Evolutionary conservation across 2,888 invertebrate genomes (phyloP).

Genomic region (Ectemnius lituratus): DNA sequence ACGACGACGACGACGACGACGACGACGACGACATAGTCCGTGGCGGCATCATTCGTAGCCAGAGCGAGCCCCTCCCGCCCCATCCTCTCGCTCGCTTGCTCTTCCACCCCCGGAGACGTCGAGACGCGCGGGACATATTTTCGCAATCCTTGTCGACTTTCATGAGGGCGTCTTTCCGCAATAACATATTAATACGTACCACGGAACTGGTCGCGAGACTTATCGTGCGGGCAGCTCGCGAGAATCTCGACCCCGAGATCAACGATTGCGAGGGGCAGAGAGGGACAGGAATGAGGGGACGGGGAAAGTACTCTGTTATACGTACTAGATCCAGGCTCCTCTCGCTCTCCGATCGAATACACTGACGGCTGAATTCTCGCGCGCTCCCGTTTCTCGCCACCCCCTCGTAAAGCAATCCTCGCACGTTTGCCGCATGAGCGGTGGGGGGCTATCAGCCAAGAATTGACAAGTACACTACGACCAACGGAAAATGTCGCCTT

Average conservation of each 20-base stretch:
- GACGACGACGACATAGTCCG: constrained; percentile 3
- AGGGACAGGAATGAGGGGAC: too few relatives aligned
- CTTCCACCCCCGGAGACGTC: constrained; percentile 32
- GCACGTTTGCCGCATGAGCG: constrained; percentile 65
- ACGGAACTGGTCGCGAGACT: constrained; percentile 64
- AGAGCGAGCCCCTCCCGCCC: constrained; percentile 32
- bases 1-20: constrained; percentile 5
- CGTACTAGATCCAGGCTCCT: constrained; percentile 41
- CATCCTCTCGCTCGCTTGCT: neutral
- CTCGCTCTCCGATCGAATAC: too few relatives aligned
- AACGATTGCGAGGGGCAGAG: too few relatives aligned
- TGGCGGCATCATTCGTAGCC: constrained; percentile 15
- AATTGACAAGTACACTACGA: constrained; percentile 52
- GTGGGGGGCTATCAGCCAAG: constrained; percentile 46
- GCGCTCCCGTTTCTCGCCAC: neutral
- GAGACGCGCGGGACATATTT: constrained; percentile 74
- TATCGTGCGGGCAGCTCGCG: constrained; percentile 60
- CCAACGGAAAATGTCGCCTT: constrained; percentile 25
- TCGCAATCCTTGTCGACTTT: constrained; percentile 77
- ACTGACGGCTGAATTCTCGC: neutral
- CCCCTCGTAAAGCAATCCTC: constrained; percentile 72
- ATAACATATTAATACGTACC: constrained; percentile 77
- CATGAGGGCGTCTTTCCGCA: constrained; percentile 77
- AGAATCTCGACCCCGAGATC: constrained; percentile 64
- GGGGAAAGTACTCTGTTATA: too few relatives aligned